Conservation (phyloP, 2,797 vertebrate genomes). For the Mus caroli region DNA sequence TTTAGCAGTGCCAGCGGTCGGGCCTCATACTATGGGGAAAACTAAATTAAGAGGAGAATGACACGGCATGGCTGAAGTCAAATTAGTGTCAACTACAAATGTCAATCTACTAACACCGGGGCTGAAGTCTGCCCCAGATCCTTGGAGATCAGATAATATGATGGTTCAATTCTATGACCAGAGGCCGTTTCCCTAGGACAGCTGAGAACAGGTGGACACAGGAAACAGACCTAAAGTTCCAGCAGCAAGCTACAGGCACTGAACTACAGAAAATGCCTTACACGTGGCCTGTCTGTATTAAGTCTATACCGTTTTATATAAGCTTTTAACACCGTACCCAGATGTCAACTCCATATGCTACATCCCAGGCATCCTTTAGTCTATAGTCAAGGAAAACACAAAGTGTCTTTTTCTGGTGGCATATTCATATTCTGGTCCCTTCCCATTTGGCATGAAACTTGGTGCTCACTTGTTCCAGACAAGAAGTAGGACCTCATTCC, state of each 20-base stretch:
- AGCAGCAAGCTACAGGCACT: background rate
- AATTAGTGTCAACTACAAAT: slow-evolving; percentile 69
- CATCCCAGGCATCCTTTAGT: background rate
- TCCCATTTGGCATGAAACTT: background rate
- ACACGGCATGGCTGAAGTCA: slow-evolving; percentile 45
- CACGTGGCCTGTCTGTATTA: background rate
- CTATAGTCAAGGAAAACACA: background rate
- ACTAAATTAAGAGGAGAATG: slow-evolving; percentile 68
- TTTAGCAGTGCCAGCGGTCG: background rate
- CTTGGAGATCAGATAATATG: background rate
- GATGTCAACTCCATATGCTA: background rate
- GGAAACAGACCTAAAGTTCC: background rate
- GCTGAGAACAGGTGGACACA: background rate
- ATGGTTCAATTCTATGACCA: background rate
- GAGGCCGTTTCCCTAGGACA: background rate
- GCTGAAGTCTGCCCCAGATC: slow-evolving; percentile 51
- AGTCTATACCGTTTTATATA: background rate
- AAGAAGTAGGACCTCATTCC: background rate
- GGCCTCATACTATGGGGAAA: slow-evolving; percentile 15
- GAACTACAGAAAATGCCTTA: background rate
- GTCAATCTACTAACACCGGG: slow-evolving; percentile 60
- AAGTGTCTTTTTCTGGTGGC: background rate
- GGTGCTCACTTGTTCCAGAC: background rate
- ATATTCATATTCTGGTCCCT: slow-evolving; percentile 9
- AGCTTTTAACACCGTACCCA: background rate